A percentile compares a stretch with the other conserved stretches of the same genome.
These are phyloP conservation scores for Cabera pusaria DNA, from an alignment of 2,888 invertebrate genomes.

Conservation along the genomic window DNA sequence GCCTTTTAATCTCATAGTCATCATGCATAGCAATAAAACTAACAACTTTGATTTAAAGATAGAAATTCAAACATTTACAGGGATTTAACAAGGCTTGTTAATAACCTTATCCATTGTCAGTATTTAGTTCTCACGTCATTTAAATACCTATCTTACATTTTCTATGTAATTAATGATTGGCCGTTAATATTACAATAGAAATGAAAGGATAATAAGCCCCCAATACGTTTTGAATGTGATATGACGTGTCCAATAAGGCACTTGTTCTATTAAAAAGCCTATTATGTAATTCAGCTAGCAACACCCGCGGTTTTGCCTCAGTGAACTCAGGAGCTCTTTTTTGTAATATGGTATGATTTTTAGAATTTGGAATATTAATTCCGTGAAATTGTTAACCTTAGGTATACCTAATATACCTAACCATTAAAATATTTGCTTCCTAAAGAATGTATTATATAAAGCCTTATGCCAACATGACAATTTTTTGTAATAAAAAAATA, in stretches of 20 bases:
- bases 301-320: too few species aligned
- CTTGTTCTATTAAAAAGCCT: conserved; percentile 48
- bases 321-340: too few species aligned
- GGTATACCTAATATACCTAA: too few species aligned
- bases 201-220: conserved; percentile 69
- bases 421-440: too few species aligned
- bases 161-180: conserved; percentile 67
- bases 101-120: conserved; percentile 67
- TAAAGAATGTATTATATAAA: too few species aligned
- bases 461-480: too few species aligned
- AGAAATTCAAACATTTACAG: conserved; percentile 42
- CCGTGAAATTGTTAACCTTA: too few species aligned
- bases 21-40: background rate
- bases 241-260: conserved; percentile 53
- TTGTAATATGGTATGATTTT: too few species aligned
- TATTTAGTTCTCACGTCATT: conserved; percentile 74
- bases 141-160: conserved; percentile 66
- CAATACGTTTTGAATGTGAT: conserved; percentile 58
- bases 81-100: conserved; percentile 56
- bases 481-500: too few species aligned
- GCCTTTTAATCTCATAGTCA: too few species aligned
- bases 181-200: conserved; percentile 50
- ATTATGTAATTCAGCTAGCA: conserved; percentile 41
- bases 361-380: too few species aligned
- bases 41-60: too few species aligned